Evolutionary conservation across 2,113 vertebrate species (phyloP).

Genomic region (Eublepharis macularius): DNA sequence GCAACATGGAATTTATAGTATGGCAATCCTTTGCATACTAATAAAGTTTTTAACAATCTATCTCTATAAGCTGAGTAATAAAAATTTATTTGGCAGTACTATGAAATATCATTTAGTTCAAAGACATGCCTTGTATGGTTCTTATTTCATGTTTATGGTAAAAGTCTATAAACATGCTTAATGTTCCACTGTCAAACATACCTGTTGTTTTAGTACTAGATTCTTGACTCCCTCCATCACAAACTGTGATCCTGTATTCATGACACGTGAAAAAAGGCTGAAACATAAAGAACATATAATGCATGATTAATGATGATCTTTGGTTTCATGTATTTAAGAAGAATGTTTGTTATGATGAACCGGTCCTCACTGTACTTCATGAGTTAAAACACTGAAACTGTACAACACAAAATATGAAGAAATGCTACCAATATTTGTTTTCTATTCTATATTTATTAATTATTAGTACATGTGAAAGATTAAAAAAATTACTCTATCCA

Average conservation of each 20-base stretch:
- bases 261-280: conserved; percentile 95
- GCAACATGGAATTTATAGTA: neutral
- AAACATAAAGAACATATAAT: conserved; percentile 37
- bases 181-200: conserved; percentile 68
- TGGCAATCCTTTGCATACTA: neutral
- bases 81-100: neutral
- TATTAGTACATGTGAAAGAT: neutral
- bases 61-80: neutral
- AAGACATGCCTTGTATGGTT: neutral
- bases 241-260: conserved; percentile 97
- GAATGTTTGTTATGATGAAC: neutral
- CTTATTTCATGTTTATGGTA: neutral
- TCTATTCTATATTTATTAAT: neutral
- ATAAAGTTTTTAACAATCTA: neutral
- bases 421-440: neutral
- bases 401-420: neutral
- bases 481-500: too few relatives aligned
- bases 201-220: conserved; percentile 95
- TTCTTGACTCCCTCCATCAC: conserved; percentile 99
- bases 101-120: neutral
- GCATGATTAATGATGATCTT: neutral
- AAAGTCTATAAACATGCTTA: too few relatives aligned
- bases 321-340: neutral
- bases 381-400: neutral
- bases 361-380: neutral